phyloP scores from a whole-genome alignment of 2,888 invertebrate species.

The Tipula helvola region DNA sequence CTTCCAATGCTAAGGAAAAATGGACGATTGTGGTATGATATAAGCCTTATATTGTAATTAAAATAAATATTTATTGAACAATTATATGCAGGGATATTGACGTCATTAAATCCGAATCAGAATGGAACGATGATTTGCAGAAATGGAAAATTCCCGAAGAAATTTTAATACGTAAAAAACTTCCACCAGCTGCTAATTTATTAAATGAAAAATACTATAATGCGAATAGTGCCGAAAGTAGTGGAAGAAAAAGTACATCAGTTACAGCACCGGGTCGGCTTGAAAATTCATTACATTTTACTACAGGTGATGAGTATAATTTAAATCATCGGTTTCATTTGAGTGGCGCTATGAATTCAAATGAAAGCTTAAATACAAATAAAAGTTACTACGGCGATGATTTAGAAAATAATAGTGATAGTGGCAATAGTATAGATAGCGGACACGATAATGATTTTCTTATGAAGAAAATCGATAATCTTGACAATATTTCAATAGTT shows the following conservation, averaged over 20 bases:
- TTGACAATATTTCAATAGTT: slow-evolving; percentile 35
- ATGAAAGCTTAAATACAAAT: not conserved
- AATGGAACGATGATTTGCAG: slow-evolving; percentile 64
- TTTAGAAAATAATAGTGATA: not conserved
- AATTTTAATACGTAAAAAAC: slow-evolving; percentile 46
- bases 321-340: not conserved
- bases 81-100: slow-evolving; percentile 46
- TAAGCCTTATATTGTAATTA: not conserved
- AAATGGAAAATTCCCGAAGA: slow-evolving; percentile 60
- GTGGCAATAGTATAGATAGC: not conserved
- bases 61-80: slow-evolving; percentile 14
- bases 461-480: slow-evolving; percentile 10
- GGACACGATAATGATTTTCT: not conserved
- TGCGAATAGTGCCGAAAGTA: not conserved
- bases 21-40: slow-evolving; percentile 52
- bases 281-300: slow-evolving; percentile 22
- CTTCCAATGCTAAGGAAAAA: slow-evolving; percentile 56
- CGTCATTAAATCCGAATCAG: slow-evolving; percentile 48
- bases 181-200: slow-evolving; percentile 49
- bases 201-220: not conserved
- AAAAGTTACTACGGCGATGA: not conserved
- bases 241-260: slow-evolving; percentile 10
- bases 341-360: not conserved
- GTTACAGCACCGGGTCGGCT: slow-evolving; percentile 37
- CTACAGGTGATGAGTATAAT: not conserved